Evolutionary conservation across 2,888 invertebrate species (phyloP).

Genomic region (Sicus ferrugineus): DNA sequence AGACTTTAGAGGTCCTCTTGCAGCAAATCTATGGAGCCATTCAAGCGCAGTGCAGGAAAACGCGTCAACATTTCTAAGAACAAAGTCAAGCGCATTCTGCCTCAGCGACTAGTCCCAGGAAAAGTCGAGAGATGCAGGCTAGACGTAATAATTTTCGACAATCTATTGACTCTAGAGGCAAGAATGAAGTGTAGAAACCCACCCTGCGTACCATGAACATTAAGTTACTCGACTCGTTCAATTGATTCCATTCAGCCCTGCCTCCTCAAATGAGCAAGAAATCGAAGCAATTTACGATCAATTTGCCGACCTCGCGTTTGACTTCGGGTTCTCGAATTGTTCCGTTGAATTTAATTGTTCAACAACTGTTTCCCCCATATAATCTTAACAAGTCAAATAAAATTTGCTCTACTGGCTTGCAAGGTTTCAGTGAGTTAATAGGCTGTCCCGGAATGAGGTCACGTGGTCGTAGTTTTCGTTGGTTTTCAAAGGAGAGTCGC

Average conservation of each 20-base stretch:
- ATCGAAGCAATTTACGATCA: constrained; percentile 2
- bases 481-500: not conserved
- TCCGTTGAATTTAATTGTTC: not conserved
- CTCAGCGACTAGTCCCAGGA: too few relatives aligned
- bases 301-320: not conserved
- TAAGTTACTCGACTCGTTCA: not conserved
- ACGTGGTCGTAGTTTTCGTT: constrained; percentile 7
- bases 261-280: not conserved
- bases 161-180: too few relatives aligned
- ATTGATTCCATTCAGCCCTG: not conserved
- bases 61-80: too few relatives aligned
- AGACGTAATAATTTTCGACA: too few relatives aligned
- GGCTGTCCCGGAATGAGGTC: constrained; percentile 8
- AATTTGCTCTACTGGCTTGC: not conserved
- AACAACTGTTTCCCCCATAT: not conserved
- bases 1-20: not conserved
- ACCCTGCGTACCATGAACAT: not conserved
- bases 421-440: not conserved
- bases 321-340: not conserved
- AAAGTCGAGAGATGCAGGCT: too few relatives aligned
- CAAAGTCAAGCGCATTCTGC: too few relatives aligned
- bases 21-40: not conserved
- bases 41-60: not conserved
- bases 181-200: too few relatives aligned
- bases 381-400: constrained; percentile 3